Evolutionary conservation across 2,888 invertebrate genomes (phyloP).

Genomic region (Latrodectus hesperus): DNA sequence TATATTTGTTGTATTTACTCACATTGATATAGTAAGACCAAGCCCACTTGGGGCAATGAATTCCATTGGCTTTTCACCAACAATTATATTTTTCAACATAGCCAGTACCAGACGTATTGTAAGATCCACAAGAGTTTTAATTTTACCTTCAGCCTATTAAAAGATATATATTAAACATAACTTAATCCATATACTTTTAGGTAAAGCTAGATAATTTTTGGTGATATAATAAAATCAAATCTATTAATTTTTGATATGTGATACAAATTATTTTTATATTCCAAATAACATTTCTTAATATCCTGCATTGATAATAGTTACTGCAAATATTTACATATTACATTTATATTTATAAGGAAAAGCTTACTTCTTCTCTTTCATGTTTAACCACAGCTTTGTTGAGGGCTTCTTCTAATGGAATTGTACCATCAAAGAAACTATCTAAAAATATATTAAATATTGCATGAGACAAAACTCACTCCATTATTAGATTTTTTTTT

Average conservation of each 20-base stretch:
- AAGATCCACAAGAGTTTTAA: conserved; percentile 70
- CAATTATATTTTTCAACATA: conserved; percentile 71
- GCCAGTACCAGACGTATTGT: conserved; percentile 71
- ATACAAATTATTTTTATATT: too few species aligned
- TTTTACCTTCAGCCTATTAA: conserved; percentile 70
- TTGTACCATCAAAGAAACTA: conserved; percentile 71
- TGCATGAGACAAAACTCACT: neutral
- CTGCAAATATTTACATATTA: too few species aligned
- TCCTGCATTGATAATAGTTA: too few species aligned
- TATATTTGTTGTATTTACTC: conserved; percentile 27
- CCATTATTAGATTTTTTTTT: too few species aligned
- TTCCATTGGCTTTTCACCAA: conserved; percentile 71
- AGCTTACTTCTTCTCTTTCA: conserved; percentile 68
- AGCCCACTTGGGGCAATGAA: conserved; percentile 71
- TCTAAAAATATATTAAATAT: conserved; percentile 53
- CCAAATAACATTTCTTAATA: too few species aligned
- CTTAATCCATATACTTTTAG: too few species aligned
- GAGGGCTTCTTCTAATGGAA: conserved; percentile 71
- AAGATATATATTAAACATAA: conserved; percentile 1
- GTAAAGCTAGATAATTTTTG: too few species aligned
- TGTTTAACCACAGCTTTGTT: conserved; percentile 71
- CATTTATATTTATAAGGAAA: too few species aligned
- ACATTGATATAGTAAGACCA: conserved; percentile 72
- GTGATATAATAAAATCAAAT: too few species aligned
- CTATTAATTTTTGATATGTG: too few species aligned